These are phyloP conservation scores for Perithous albicinctus DNA, from an alignment of 2,888 invertebrate genomes.

Conservation along the genomic window DNA sequence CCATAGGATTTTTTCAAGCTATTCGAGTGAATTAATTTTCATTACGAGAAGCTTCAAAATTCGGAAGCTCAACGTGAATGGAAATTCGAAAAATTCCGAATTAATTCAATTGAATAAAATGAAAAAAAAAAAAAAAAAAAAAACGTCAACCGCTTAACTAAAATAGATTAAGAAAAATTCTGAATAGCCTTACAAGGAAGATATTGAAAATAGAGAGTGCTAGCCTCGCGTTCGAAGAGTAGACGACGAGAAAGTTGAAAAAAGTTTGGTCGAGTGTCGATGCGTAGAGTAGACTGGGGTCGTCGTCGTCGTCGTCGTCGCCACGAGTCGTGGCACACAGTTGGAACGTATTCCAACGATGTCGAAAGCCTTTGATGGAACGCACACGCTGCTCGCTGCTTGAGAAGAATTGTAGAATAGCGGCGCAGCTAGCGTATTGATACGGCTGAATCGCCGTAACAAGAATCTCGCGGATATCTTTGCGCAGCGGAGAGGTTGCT, in stretches of 20 bases:
- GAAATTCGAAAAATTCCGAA: too few species aligned
- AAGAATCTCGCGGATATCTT: conserved; percentile 8
- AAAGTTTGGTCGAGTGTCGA: not conserved
- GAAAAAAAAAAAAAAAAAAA: too few species aligned
- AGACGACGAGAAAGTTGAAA: not conserved
- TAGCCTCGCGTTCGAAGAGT: too few species aligned
- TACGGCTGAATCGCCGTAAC: conserved; percentile 1
- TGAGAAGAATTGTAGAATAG: not conserved
- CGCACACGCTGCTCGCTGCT: not conserved
- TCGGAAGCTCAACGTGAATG: too few species aligned
- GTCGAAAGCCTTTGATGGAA: conserved; percentile 43
- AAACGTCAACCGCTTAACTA: too few species aligned
- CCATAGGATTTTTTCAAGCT: too few species aligned
- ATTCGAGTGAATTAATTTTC: too few species aligned
- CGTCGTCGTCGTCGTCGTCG: conserved; percentile 37
- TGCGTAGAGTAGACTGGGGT: not conserved
- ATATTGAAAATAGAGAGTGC: too few species aligned
- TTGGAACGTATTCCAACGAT: conserved; percentile 55
- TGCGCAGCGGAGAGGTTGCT: conserved; percentile 1
- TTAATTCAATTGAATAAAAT: too few species aligned
- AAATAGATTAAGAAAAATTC: too few species aligned
- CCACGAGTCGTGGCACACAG: conserved; percentile 55
- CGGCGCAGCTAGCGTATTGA: not conserved
- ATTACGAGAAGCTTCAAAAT: too few species aligned
- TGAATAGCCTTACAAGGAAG: too few species aligned